These are phyloP conservation scores for Murina feae DNA, from an alignment of 2,113 vertebrate genomes.

Conservation along the genomic window DNA sequence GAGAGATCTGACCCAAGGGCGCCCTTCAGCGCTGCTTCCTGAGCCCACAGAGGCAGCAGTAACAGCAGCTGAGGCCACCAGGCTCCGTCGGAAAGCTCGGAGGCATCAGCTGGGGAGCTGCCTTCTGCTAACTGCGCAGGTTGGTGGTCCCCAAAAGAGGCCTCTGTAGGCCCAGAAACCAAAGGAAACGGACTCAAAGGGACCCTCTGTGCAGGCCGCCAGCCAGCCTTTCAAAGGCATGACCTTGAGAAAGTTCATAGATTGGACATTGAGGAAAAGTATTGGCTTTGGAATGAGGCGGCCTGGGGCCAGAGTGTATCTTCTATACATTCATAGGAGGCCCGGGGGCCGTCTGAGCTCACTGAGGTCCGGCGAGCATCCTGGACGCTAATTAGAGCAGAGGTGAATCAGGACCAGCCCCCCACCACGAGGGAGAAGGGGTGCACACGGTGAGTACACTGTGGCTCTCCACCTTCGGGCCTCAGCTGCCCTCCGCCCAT, in stretches of 20 bases:
- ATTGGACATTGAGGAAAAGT: neutral
- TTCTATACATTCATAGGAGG: neutral
- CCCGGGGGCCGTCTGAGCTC: neutral
- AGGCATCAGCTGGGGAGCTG: neutral
- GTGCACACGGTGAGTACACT: accelerated
- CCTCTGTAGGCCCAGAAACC: neutral
- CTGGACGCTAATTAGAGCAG: neutral
- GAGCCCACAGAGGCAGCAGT: neutral
- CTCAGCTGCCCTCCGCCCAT: neutral
- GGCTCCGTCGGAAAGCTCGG: neutral
- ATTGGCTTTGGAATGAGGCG: neutral
- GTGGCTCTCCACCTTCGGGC: neutral
- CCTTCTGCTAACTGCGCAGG: too few species aligned
- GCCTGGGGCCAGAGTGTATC: neutral
- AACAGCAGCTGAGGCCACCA: neutral
- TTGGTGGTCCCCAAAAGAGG: neutral
- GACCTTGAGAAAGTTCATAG: neutral
- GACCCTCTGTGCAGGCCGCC: neutral
- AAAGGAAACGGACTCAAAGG: neutral
- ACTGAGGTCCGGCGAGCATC: accelerated
- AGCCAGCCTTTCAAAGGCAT: neutral
- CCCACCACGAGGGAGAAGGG: neutral
- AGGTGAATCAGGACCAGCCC: neutral
- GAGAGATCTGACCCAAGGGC: neutral
- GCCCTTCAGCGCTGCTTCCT: neutral